Conservation (phyloP, 1,140 invertebrate species). For the Brachionus plicatilis region DNA sequence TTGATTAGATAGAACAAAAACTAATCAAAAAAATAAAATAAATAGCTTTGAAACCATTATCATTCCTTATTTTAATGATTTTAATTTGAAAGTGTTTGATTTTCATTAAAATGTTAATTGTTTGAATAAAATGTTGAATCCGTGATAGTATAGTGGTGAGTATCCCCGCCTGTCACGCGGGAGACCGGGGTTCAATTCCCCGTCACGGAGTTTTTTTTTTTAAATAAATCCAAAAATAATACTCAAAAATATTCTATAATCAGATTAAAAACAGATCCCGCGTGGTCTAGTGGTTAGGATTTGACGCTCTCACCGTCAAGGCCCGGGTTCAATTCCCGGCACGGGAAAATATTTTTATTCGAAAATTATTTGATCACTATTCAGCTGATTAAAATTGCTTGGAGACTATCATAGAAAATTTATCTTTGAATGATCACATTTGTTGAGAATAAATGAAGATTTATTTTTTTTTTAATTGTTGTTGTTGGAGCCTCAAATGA, state of each 20-base stretch:
- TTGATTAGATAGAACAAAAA: not conserved
- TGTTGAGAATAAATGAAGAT: not conserved
- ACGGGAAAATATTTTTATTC: not conserved
- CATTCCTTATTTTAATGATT: not conserved
- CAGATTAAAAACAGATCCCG: not conserved
- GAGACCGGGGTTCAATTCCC: not conserved
- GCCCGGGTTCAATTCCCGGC: not conserved
- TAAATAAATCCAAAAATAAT: not conserved
- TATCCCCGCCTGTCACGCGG: not conserved
- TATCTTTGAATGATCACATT: not conserved
- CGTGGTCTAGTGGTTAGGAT: not conserved
- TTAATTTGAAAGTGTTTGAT: not conserved
- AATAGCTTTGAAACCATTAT: not conserved
- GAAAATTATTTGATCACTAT: not conserved
- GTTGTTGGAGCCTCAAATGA: not conserved
- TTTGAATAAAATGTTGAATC: not conserved
- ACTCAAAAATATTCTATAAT: not conserved
- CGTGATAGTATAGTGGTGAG: constrained; percentile 32
- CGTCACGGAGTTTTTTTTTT: constrained; percentile 12
- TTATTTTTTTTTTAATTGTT: not conserved
- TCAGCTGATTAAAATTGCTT: not conserved
- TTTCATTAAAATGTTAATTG: not conserved
- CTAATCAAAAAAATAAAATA: not conserved
- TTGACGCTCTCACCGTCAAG: not conserved
- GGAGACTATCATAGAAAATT: not conserved